Conservation (phyloP, 2,113 vertebrate genomes). For the Crotalus horridus region DNA sequence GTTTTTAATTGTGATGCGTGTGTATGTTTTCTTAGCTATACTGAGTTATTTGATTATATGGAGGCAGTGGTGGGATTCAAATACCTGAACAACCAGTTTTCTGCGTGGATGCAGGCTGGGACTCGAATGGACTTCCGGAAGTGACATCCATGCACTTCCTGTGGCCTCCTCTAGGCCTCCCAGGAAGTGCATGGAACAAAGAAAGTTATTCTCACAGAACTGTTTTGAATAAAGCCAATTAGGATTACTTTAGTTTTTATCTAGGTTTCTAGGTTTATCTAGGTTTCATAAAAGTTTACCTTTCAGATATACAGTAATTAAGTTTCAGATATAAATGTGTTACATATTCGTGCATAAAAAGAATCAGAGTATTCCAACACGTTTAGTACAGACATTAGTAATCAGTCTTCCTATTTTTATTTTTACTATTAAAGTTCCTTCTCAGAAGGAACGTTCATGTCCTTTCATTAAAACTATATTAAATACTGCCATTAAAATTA, state of each 20-base stretch:
- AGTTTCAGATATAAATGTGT: neutral
- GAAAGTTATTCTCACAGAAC: neutral
- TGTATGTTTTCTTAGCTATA: neutral
- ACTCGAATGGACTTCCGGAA: no score
- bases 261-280: neutral
- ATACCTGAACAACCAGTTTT: no score
- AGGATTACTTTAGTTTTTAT: neutral
- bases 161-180: no score
- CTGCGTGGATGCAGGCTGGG: no score
- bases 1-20: neutral
- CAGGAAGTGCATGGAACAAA: neutral
- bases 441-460: neutral
- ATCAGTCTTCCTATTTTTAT: neutral
- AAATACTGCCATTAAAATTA: neutral
- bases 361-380: neutral
- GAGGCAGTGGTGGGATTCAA: no score
- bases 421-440: neutral
- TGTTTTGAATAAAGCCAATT: neutral
- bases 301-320: neutral
- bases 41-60: neutral
- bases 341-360: neutral
- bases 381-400: neutral
- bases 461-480: neutral
- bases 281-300: neutral
- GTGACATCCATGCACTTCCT: no score